Percentiles rank a stretch among this genome's conserved stretches.
These are phyloP conservation scores for Lasioglossum morio DNA, from an alignment of 2,888 invertebrate species.

Conservation along the genomic window DNA sequence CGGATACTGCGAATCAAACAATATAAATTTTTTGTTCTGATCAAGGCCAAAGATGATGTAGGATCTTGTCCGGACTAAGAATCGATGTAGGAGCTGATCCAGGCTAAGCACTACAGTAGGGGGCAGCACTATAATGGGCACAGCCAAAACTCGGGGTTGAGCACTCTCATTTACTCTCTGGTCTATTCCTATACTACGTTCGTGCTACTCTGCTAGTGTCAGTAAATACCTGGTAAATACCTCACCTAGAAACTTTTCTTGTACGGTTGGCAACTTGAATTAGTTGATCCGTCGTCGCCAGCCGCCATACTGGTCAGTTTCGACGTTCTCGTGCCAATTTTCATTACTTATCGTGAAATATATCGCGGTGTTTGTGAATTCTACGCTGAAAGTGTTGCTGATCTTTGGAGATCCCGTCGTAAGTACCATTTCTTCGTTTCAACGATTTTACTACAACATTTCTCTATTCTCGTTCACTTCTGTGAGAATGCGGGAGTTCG, in stretches of 20 bases:
- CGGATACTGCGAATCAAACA: too few species aligned
- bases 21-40: too few species aligned
- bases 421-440: slow-evolving; percentile 39
- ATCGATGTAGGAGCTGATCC: too few species aligned
- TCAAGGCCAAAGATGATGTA: too few species aligned
- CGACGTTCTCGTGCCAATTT: slow-evolving; percentile 43
- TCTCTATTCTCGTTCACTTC: slow-evolving; percentile 1
- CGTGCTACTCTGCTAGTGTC: background rate
- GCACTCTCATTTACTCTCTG: too few species aligned
- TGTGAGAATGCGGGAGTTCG: slow-evolving; percentile 14
- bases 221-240: background rate
- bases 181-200: too few species aligned
- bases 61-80: too few species aligned
- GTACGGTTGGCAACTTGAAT: slow-evolving; percentile 13
- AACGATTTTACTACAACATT: slow-evolving; percentile 8
- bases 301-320: slow-evolving; percentile 48
- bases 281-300: slow-evolving; percentile 30
- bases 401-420: slow-evolving; percentile 44
- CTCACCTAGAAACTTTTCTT: slow-evolving; percentile 37
- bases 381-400: slow-evolving; percentile 19
- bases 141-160: too few species aligned
- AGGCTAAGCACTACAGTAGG: too few species aligned
- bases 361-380: slow-evolving; percentile 26
- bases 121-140: too few species aligned
- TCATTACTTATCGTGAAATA: slow-evolving; percentile 20